Evolutionary conservation across 1,140 invertebrate species (phyloP).

Genomic region (Ruditapes philippinarum): DNA sequence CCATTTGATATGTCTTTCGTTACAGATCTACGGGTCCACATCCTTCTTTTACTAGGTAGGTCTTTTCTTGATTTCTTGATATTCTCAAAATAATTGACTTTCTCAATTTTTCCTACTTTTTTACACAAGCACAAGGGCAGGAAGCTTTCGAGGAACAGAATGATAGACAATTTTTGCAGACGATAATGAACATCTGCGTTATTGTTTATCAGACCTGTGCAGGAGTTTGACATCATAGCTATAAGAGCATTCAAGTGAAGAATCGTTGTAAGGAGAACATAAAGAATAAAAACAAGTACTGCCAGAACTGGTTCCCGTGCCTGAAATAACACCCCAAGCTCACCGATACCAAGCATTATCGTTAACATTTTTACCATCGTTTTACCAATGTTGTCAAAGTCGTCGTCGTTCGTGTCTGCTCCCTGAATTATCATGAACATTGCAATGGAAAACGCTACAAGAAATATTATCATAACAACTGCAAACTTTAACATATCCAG

Average conservation of each 20-base stretch:
- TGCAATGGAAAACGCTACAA: too few species aligned
- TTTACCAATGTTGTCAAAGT: not conserved
- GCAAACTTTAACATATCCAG: slow-evolving; percentile 20
- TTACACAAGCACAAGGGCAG: too few species aligned
- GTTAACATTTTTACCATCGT: not conserved
- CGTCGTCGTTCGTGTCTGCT: not conserved
- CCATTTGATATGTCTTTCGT: too few species aligned
- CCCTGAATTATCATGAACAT: slow-evolving; percentile 21
- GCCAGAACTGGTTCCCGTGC: not conserved
- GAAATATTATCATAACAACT: not conserved
- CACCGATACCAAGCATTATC: not conserved
- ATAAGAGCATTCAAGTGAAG: not conserved
- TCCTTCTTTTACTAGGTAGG: too few species aligned
- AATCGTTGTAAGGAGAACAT: slow-evolving; percentile 7
- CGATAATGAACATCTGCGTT: not conserved
- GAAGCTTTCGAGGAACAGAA: not conserved
- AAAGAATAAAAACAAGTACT: not conserved
- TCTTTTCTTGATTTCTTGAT: too few species aligned
- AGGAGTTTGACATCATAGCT: too few species aligned
- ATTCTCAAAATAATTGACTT: too few species aligned
- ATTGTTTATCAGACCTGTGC: not conserved
- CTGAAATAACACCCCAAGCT: not conserved
- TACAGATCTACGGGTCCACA: too few species aligned
- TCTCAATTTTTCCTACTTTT: too few species aligned
- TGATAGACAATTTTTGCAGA: not conserved